Evolutionary conservation across 2,797 vertebrate species (phyloP).

Genomic region (Lutjanus argentimaculatus): DNA sequence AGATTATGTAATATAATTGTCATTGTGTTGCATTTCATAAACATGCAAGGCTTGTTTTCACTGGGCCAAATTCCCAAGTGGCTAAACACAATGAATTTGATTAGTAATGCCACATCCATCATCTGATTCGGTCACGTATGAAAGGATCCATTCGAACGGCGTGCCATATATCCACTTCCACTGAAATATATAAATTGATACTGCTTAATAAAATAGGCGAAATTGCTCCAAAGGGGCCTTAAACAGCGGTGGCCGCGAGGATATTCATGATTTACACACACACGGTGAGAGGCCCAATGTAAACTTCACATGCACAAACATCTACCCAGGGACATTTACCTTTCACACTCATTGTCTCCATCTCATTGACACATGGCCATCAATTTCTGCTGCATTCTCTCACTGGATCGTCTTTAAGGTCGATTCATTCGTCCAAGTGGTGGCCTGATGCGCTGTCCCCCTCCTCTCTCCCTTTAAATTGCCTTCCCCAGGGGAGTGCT

Average conservation of each 20-base stretch:
- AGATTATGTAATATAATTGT: conserved; percentile 42
- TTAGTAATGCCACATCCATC: conserved; percentile 79
- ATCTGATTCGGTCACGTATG: conserved; percentile 66
- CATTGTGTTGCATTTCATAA: conserved; percentile 45
- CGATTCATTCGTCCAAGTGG: conserved; percentile 74
- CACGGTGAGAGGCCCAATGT: conserved; percentile 57
- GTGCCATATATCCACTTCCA: conserved; percentile 67
- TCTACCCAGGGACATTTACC: conserved; percentile 78
- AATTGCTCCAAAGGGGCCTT: conserved; percentile 77
- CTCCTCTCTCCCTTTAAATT: conserved; percentile 71
- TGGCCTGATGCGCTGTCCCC: conserved; percentile 59
- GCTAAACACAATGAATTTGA: conserved; percentile 72
- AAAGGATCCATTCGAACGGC: conserved; percentile 45
- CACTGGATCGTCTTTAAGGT: conserved; percentile 77
- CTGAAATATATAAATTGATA: conserved; percentile 76
- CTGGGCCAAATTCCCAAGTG: conserved; percentile 60
- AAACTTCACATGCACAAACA: conserved; percentile 78
- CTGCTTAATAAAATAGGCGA: conserved; percentile 81
- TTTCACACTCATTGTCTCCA: conserved; percentile 79
- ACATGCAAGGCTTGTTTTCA: conserved; percentile 46
- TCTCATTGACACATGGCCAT: conserved; percentile 81
- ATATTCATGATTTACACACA: conserved; percentile 81
- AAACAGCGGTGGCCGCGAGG: conserved; percentile 51
- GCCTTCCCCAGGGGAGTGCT: conserved; percentile 82
- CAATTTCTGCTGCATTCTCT: conserved; percentile 78